Evolutionary conservation across 2,113 vertebrate species (phyloP).

Genomic region (cattle (Bos taurus)): DNA sequence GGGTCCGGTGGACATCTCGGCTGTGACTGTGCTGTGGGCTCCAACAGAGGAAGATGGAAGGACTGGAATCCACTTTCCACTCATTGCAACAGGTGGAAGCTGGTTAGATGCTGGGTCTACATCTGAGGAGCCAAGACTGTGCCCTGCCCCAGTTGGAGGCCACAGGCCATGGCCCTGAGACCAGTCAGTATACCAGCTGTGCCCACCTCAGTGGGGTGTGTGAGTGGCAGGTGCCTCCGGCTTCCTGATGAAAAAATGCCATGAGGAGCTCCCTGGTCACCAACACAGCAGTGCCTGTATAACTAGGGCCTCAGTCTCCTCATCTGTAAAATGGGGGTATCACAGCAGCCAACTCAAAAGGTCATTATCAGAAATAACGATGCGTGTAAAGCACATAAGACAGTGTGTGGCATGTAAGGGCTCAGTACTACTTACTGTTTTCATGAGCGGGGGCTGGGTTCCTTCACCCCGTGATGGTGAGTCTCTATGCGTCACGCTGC

Average conservation of each 20-base stretch:
- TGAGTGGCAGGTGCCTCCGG: background rate
- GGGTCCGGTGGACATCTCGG: background rate
- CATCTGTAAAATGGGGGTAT: background rate
- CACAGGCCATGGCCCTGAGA: background rate
- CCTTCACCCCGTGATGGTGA: background rate
- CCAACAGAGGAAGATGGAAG: background rate
- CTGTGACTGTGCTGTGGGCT: background rate
- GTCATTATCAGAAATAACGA: background rate
- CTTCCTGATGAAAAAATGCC: background rate
- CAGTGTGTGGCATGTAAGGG: background rate
- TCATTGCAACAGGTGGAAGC: background rate
- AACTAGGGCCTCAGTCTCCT: background rate
- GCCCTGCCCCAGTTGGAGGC: background rate
- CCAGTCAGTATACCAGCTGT: background rate
- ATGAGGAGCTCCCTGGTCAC: background rate
- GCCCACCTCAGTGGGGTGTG: background rate
- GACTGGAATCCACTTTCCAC: background rate
- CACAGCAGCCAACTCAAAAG: background rate
- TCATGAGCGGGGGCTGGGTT: rapidly evolving
- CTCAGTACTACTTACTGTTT: background rate
- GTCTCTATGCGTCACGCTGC: background rate
- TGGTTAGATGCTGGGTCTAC: background rate
- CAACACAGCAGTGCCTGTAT: background rate
- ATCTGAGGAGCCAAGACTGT: background rate
- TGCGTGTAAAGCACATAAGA: background rate